Base-by-base conservation (phyloP, 2,797 vertebrate species). In the Manis crassicaudata region DNA sequence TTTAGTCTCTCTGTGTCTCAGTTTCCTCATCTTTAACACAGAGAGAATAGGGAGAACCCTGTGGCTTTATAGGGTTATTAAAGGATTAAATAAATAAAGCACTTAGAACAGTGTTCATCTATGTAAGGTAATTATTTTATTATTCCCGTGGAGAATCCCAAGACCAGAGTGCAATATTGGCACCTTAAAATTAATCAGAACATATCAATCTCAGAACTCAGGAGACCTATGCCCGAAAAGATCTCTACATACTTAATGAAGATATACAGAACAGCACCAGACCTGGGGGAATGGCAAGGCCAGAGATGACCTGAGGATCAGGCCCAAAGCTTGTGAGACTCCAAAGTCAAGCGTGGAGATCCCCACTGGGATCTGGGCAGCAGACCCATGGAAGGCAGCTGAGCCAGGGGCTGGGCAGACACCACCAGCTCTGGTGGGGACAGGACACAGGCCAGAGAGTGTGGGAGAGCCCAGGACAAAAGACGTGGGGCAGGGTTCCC, bases 11-110 rank as follows among this genome's bases (percentile, higher is more conserved):
- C 25, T 37, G 4, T 62, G 52, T 29, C 43, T 94, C 43, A 18
- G 21, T 81, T 62, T 90, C 62, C 62, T 94, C 21, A 25, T 76
- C 25, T 94, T 93, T 88, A 93, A 96, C 67, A 87, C 27, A 46
- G 20, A 6, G 2, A 56, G 50, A 90, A 18, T 46, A 76, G 62
- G 67, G 43, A 37, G 63, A 25, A 40, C 14, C 17, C 58, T 46
- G 10, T 46, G 10, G 50, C 29, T 27, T 79, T 16, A 52, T 25
- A 73, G n/a, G 1, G 67, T 37, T 65, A 32, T 94, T 77, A 77
- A 68, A 92, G 14, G 63, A 77, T 50, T 85, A 83, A 63, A 72
- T 65, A 58, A 70, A 5, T 56, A 40, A 88, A 81, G 20, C 29
- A 43, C 56, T 72, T 46, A 40, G 54, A 81, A 90, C 3, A 70